Conservation (phyloP, 2,113 vertebrate species). For the Delphinus delphis region DNA sequence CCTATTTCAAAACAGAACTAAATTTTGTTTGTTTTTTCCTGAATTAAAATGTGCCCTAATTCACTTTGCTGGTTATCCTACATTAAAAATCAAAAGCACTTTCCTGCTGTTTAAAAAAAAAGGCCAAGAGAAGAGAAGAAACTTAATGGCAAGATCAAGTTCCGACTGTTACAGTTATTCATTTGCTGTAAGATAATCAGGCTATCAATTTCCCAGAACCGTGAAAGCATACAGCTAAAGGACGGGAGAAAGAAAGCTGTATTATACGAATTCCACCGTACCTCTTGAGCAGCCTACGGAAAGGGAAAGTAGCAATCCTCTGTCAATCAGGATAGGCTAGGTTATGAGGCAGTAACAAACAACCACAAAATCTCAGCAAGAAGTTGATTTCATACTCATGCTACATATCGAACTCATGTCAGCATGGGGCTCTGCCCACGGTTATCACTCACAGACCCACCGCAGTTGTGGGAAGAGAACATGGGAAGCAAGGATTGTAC, state of each 20-base stretch:
- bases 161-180: slow-evolving; percentile 45
- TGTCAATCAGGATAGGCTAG: neutral
- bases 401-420: neutral
- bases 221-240: neutral
- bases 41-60: slow-evolving; percentile 70
- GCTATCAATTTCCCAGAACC: neutral
- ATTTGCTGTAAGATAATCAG: slow-evolving; percentile 17
- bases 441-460: neutral
- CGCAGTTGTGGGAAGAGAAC: fast-evolving
- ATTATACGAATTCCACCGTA: neutral
- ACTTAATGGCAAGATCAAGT: slow-evolving; percentile 38
- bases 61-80: slow-evolving; percentile 26
- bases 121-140: neutral
- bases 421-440: neutral
- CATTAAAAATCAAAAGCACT: slow-evolving; percentile 59
- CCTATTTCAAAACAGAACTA: slow-evolving; percentile 68
- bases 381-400: neutral
- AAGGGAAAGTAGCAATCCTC: neutral
- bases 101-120: slow-evolving; percentile 30
- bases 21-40: slow-evolving; percentile 42
- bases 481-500: neutral
- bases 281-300: neutral
- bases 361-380: neutral
- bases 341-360: neutral
- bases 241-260: neutral